Conservation (phyloP, 2,888 invertebrate genomes). For the Coleophora flavipennella region DNA sequence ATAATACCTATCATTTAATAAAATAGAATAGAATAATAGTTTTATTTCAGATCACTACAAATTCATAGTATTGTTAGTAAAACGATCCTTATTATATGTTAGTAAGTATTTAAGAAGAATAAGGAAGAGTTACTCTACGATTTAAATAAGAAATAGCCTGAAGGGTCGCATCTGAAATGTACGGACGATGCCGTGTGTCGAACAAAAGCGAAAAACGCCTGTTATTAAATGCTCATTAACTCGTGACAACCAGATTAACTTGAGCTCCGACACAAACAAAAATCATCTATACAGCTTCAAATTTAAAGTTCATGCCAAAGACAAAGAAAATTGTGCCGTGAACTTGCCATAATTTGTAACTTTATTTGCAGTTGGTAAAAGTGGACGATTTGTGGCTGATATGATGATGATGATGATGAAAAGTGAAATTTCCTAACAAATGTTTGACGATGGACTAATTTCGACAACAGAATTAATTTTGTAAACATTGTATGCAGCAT, state of each 20-base stretch:
- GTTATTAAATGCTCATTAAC: conserved; percentile 63
- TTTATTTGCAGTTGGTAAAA: conserved; percentile 12
- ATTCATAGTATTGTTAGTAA: too few species aligned
- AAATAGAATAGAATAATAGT: too few species aligned
- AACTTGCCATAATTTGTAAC: conserved; percentile 20
- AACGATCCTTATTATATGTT: too few species aligned
- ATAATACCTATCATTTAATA: too few species aligned
- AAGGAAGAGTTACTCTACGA: too few species aligned
- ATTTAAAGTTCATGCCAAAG: conserved; percentile 5
- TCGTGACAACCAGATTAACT: conserved; percentile 31
- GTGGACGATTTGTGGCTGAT: too few species aligned
- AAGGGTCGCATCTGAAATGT: conserved; percentile 42
- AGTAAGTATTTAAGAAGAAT: too few species aligned
- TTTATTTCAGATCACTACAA: too few species aligned
- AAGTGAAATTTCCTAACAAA: conserved; percentile 11
- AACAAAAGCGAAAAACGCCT: conserved; percentile 38
- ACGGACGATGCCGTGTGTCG: conserved; percentile 37
- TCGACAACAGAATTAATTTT: conserved; percentile 6
- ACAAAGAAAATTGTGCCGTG: conserved; percentile 10
- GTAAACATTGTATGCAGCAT: conserved; percentile 3
- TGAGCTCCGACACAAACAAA: conserved; percentile 5
- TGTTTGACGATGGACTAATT: not conserved
- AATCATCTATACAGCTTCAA: conserved; percentile 10
- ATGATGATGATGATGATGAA: too few species aligned
- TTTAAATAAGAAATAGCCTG: conserved; percentile 44